Base-by-base conservation (phyloP, 1,140 invertebrate genomes). In the Camponotus vicinus region DNA sequence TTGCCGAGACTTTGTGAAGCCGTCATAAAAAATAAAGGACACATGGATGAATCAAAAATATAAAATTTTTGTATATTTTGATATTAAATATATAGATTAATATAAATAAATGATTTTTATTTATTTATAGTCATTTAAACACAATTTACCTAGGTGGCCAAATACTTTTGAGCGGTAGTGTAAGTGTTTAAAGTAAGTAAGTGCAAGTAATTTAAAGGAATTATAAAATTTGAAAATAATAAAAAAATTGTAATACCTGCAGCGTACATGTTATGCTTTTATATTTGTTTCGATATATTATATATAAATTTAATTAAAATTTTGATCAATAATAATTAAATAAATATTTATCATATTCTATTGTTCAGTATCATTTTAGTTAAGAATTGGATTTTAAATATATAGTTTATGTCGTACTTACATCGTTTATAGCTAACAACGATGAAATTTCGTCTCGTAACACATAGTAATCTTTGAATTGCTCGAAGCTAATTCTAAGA, bases 401-500 rank as follows among this genome's bases (percentile, higher is more conserved):
- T 59, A n/a, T 9, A 59, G 7, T 59, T 82, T 55, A 34, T 13
- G 8, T 6, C 11, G 8, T 8, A 27, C 32, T 2, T 57, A 18
- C 18, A 13, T 32, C 67, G 40, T 15, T 82, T 71, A n/a, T 15
- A 59, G 11, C 21, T 37, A 32, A 32, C 55, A 73, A 32, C 52
- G 40, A 40, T 70, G 18, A 82, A 71, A 73, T 73, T 82, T 71
- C 79, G 27, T 27, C 71, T 61, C 27, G 27, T 42, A 73, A 71
- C 66, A 42, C 37, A 59, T 32, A 71, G 66, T 71, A 82, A 82
- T 82, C 18, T 59, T 18, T 3, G 52, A 82, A 18, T 42, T 80
- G 77, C 52, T 66, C 55, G 34, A 32, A 82, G 66, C 9, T 71
- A 82, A 82, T 82, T 18, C 37, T 32, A 37, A 32, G 77, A 80